Evolutionary conservation across 1,140 invertebrate species (phyloP), one percentile per base, ranked within the genome.

Genomic region (Heterodera schachtii): DNA sequence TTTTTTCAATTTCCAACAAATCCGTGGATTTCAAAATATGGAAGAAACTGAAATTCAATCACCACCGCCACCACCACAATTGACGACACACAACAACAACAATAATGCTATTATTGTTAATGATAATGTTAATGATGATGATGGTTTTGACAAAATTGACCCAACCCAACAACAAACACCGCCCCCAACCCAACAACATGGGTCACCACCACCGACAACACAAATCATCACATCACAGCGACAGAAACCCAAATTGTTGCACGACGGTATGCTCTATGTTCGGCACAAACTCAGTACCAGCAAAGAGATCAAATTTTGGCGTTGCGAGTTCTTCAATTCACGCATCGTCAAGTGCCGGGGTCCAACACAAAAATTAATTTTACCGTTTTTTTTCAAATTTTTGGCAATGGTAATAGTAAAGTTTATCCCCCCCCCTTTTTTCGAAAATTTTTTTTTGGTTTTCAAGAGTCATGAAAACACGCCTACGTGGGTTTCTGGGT

Each of bases 221-320:
- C 57, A 64, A 64, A 49, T 64, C 16, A 76, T 76, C 9, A n/a
- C 75, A 57, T 44, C 75, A 8, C 49, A 66, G 57, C 44, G 75
- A 9, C 57, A 76, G 16, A 76, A 66, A 6, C 75, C 75, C 16
- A 76, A n/a, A 76, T 19, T 76, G 44, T 13, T 19, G 41, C 49
- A 76, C n/a, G 66, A 76, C 2, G 41, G 41, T 52, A n/a, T 31
- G 16, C 49, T 19, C 2, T 76, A 76, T 49, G 19, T 47, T 76
- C 46, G 43, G n/a, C 19, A 60, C 19, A 43, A 47, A 57, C 46
- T 60, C 41, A 76, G 75, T 66, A 60, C 31, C 43, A 76, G 66
- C 66, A 66, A 66, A 47, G 43, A 64, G 75, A 19, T 57, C 16
- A 76, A 60, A 76, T 21, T 76, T 60, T 76, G 75, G 75, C 75